Conservation (phyloP, 35 echinoderm and acorn worm genomes). For the Lytechinus variegatus region DNA sequence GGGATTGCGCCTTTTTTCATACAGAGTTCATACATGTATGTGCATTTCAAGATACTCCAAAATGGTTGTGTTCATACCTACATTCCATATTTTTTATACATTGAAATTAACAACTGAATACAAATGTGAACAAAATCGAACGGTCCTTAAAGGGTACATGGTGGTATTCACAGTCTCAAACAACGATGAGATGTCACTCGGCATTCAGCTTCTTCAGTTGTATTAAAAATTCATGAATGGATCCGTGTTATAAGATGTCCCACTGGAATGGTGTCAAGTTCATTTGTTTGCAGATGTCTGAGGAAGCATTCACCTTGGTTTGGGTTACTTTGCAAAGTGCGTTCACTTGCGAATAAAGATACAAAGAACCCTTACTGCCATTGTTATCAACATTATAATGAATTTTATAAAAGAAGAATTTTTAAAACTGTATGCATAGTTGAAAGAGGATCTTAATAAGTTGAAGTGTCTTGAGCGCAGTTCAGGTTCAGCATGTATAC, state of each 20-base stretch:
- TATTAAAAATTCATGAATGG: background rate
- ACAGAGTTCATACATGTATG: too few relatives aligned
- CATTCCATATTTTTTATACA: too few relatives aligned
- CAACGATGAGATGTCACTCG: background rate
- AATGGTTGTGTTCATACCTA: too few relatives aligned
- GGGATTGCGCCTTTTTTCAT: too few relatives aligned
- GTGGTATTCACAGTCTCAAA: too few relatives aligned
- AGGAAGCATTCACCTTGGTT: background rate
- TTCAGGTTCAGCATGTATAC: background rate
- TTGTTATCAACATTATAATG: background rate
- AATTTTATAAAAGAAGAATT: background rate
- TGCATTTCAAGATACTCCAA: too few relatives aligned
- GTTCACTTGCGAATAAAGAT: background rate
- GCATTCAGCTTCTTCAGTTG: background rate
- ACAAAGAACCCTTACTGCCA: background rate
- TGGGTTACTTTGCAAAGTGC: background rate
- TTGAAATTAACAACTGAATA: too few relatives aligned
- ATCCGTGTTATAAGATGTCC: background rate
- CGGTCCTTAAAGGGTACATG: too few relatives aligned
- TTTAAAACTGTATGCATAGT: background rate
- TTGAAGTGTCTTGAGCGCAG: background rate
- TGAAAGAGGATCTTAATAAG: background rate
- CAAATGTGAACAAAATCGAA: too few relatives aligned
- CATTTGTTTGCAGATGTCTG: background rate
- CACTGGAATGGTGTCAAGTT: background rate